Percentiles rank a stretch among this genome's conserved stretches.
phyloP scores from a whole-genome alignment of 2,888 invertebrate species.

The Mesorhabditis belari region DNA sequence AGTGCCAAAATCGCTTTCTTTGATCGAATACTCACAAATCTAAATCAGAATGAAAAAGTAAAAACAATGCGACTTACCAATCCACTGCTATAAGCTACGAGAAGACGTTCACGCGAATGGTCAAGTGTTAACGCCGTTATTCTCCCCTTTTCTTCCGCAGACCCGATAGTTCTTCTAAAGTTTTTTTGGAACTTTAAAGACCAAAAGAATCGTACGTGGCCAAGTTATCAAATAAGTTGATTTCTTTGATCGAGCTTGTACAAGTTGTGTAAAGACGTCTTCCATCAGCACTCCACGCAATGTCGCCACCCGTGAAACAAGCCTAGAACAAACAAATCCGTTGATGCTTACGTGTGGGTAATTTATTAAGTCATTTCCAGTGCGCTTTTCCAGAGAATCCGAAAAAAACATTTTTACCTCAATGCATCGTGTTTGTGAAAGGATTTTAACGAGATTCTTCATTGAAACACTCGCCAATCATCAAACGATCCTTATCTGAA shows the following conservation, averaged over 20 bases:
- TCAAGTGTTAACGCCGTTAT: slow-evolving; percentile 36
- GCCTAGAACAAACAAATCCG: too few species aligned
- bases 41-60: slow-evolving; percentile 3
- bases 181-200: not conserved
- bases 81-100: slow-evolving; percentile 41
- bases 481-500: not conserved
- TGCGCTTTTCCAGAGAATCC: not conserved
- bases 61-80: slow-evolving; percentile 6
- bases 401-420: not conserved
- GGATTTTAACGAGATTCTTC: not conserved
- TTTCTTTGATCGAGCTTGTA: slow-evolving; percentile 39
- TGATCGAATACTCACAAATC: slow-evolving; percentile 21
- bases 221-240: slow-evolving; percentile 29
- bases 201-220: slow-evolving; percentile 8
- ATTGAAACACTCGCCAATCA: not conserved
- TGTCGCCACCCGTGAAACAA: slow-evolving; percentile 32
- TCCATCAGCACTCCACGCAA: slow-evolving; percentile 38
- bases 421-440: not conserved
- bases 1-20: slow-evolving; percentile 6
- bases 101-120: slow-evolving; percentile 21
- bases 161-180: slow-evolving; percentile 36
- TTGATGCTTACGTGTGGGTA: too few species aligned
- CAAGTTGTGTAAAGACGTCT: slow-evolving; percentile 40
- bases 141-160: slow-evolving; percentile 29
- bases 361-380: too few species aligned